Percentiles rank a stretch among this genome's conserved stretches.
These are phyloP conservation scores for Sardinella longiceps DNA, from an alignment of 2,797 vertebrate species.

Conservation along the genomic window DNA sequence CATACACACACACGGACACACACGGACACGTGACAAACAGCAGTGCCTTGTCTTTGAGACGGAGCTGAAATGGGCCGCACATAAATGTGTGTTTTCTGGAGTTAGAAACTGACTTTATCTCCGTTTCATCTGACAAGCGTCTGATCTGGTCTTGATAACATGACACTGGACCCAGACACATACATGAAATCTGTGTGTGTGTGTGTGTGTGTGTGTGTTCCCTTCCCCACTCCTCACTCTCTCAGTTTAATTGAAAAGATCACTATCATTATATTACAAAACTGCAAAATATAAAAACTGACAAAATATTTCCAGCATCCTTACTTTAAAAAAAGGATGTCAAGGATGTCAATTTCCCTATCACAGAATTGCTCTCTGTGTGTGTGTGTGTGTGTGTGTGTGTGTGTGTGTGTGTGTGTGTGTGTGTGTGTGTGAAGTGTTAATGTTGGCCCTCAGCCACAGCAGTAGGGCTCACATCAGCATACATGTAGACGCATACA, in stretches of 20 bases:
- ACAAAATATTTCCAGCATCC: conserved; percentile 43
- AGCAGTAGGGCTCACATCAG: too few species aligned
- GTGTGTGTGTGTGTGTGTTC: too few species aligned
- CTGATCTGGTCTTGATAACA: conserved; percentile 73
- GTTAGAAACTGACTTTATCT: conserved; percentile 81
- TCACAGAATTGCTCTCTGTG: too few species aligned
- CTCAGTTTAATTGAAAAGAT: conserved; percentile 63
- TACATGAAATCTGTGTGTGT: too few species aligned
- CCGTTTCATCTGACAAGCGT: conserved; percentile 78
- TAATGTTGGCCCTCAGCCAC: too few species aligned
- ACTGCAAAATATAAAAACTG: conserved; percentile 43
- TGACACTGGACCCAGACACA: conserved; percentile 38
- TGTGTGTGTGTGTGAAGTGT: too few species aligned
- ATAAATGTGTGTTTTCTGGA: conserved; percentile 35
- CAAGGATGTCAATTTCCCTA: too few species aligned
- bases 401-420: too few species aligned
- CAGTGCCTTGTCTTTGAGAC: conserved; percentile 56
- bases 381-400: too few species aligned
- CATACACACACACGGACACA: too few species aligned
- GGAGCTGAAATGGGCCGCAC: conserved; percentile 73
- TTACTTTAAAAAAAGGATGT: conserved; percentile 23
- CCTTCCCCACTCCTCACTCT: neutral
- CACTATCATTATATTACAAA: conserved; percentile 71
- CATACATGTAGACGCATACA: too few species aligned
- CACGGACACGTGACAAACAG: too few species aligned